Conservation (phyloP, 2,888 invertebrate species). For the Euplexia lucipara region DNA sequence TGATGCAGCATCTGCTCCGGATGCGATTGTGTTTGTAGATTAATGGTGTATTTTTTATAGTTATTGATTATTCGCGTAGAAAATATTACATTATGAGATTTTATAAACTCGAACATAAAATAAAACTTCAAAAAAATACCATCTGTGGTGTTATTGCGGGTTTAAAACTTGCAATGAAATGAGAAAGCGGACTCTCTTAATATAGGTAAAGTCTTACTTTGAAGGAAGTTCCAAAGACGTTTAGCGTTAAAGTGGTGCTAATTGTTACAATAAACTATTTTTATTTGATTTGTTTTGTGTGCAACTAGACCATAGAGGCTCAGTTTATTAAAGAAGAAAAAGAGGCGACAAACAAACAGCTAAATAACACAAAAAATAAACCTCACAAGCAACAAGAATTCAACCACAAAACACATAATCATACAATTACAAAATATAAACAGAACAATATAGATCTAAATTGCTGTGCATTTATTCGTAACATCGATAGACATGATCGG, state of each 20-base stretch:
- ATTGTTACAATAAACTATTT: too few relatives aligned
- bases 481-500: conserved; percentile 79
- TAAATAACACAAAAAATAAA: background rate
- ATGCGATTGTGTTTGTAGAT: conserved; percentile 77
- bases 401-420: conserved; percentile 41
- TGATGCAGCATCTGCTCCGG: conserved; percentile 82
- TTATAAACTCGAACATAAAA: background rate
- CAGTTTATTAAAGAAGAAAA: too few relatives aligned
- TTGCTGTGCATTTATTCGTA: conserved; percentile 69
- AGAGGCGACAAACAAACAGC: background rate
- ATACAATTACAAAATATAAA: conserved; percentile 56
- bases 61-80: conserved; percentile 48
- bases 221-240: too few relatives aligned
- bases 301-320: too few relatives aligned
- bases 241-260: too few relatives aligned
- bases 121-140: background rate
- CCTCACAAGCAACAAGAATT: conserved; percentile 26
- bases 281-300: too few relatives aligned
- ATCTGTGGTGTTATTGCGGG: too few relatives aligned
- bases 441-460: conserved; percentile 61
- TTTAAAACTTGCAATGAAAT: too few relatives aligned
- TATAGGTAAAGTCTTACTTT: too few relatives aligned
- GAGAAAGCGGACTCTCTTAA: too few relatives aligned
- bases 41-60: conserved; percentile 68
- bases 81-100: conserved; percentile 8